phyloP scores from a whole-genome alignment of 1,140 invertebrate genomes.

The Eupeodes corollae region DNA sequence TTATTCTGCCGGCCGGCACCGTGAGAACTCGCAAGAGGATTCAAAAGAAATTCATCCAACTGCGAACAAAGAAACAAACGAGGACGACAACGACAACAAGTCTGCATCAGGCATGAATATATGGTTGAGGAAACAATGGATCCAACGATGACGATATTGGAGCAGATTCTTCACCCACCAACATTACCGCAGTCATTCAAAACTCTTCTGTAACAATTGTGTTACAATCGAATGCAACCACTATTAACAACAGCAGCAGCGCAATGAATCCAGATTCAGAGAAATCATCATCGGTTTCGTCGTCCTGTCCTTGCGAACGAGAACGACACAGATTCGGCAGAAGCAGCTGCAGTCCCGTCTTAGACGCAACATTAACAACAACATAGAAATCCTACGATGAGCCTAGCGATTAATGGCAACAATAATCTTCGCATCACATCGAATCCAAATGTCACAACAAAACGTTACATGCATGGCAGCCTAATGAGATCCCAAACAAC shows the following conservation, averaged over 20 bases:
- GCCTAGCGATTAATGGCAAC: not conserved
- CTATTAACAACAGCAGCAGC: too few relatives aligned
- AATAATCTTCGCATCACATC: not conserved
- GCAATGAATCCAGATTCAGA: too few relatives aligned
- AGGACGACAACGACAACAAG: slow-evolving; percentile 1
- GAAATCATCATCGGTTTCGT: too few relatives aligned
- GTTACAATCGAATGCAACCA: too few relatives aligned
- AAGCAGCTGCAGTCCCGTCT: not conserved
- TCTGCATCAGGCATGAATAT: not conserved
- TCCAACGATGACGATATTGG: too few relatives aligned
- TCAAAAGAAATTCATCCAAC: not conserved
- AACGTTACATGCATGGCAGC: slow-evolving; percentile 26
- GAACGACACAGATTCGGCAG: not conserved
- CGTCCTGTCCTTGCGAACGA: not conserved
- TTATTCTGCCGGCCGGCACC: too few relatives aligned
- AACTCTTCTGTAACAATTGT: too few relatives aligned
- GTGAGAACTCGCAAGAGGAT: not conserved
- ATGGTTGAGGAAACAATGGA: too few relatives aligned
- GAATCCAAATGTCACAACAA: slow-evolving; percentile 3
- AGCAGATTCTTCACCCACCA: not conserved
- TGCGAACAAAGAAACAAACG: not conserved
- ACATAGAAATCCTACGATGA: not conserved
- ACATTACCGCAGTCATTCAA: not conserved
- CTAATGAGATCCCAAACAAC: slow-evolving; percentile 28
- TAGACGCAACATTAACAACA: not conserved